A percentile compares a stretch with the other conserved stretches of the same genome.
phyloP scores from a whole-genome alignment of 2,113 vertebrate genomes.

The Haplochromis burtoni region DNA sequence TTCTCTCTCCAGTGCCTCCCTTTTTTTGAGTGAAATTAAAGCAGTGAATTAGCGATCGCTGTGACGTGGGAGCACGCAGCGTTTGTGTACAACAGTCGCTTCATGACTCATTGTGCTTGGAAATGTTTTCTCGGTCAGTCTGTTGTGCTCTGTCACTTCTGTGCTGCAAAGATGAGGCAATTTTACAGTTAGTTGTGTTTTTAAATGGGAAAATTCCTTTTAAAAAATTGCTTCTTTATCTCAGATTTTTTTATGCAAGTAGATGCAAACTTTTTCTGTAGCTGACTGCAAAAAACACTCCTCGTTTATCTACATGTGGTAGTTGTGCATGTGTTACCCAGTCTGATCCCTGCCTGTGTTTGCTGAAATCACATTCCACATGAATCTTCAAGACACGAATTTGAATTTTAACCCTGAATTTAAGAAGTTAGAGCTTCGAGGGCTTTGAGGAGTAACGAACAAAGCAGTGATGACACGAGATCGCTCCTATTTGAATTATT shows the following conservation, averaged over 20 bases:
- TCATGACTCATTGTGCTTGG: slow-evolving; percentile 11
- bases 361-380: neutral
- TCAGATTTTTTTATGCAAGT: neutral
- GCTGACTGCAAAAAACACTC: neutral
- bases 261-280: neutral
- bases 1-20: neutral
- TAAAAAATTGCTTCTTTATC: neutral
- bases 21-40: neutral
- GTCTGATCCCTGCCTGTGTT: neutral
- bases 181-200: neutral
- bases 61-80: slow-evolving; percentile 12
- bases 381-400: neutral
- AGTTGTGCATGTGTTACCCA: neutral
- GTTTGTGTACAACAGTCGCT: slow-evolving; percentile 22
- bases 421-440: neutral
- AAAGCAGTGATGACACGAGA: neutral
- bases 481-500: neutral
- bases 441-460: neutral
- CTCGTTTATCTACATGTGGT: neutral
- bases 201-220: neutral
- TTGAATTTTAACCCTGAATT: neutral
- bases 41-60: neutral
- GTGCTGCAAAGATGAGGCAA: neutral
- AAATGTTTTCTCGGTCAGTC: neutral
- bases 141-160: neutral